Evolutionary conservation across 2,797 vertebrate species (phyloP).

Genomic region (Micropoecilia bifurca): DNA sequence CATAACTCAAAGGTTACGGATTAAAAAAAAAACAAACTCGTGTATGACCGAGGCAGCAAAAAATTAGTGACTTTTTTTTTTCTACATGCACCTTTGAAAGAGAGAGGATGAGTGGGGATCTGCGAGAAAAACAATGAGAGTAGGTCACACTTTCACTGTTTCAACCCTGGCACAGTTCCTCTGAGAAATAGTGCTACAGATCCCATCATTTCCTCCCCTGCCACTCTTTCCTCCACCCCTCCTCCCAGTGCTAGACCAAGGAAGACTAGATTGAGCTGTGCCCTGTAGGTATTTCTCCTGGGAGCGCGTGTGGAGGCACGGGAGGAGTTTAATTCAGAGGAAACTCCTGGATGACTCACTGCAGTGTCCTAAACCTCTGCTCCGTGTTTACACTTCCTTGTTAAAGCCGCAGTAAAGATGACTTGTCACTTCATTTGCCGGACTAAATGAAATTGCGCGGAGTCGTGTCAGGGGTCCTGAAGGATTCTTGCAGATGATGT

Average conservation of each 20-base stretch:
- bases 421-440: constrained; percentile 27
- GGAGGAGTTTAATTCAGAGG: constrained; percentile 47
- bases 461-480: constrained; percentile 14
- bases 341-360: constrained; percentile 41
- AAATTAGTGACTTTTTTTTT: constrained; percentile 58
- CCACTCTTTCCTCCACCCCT: constrained; percentile 21
- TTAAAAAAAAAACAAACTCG: constrained; percentile 9
- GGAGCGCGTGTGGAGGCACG: constrained; percentile 41
- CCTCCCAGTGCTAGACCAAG: constrained; percentile 36
- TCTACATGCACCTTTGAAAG: constrained; percentile 58
- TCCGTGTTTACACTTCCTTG: constrained; percentile 56
- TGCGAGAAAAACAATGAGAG: constrained; percentile 68
- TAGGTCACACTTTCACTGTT: constrained; percentile 70
- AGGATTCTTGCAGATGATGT: constrained; percentile 9
- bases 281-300: constrained; percentile 43
- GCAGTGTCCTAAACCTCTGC: constrained; percentile 46
- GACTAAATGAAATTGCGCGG: constrained; percentile 24
- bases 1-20: constrained; percentile 67
- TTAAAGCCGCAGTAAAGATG: constrained; percentile 45
- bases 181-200: constrained; percentile 65
- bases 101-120: constrained; percentile 33
- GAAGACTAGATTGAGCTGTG: constrained; percentile 69
- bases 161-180: constrained; percentile 69
- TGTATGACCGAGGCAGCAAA: constrained; percentile 20
- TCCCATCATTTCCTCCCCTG: constrained; percentile 58